A percentile compares a stretch with the other conserved stretches of the same genome.
Evolutionary conservation across 2,888 invertebrate species (phyloP).

Genomic region (Drosophila anomalata): DNA sequence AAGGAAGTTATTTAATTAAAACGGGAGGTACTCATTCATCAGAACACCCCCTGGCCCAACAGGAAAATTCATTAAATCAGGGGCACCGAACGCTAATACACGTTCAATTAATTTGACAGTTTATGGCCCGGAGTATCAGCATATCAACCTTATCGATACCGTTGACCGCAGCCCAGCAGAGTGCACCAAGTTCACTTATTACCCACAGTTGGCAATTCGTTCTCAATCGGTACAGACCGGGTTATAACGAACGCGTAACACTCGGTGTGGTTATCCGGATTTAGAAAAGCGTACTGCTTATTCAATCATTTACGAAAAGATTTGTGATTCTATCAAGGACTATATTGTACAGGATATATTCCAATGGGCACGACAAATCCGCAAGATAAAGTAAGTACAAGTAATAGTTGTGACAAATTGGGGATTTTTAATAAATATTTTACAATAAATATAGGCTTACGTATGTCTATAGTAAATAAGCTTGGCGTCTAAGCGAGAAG

Average conservation of each 20-base stretch:
- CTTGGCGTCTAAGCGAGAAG: slow-evolving; percentile 48
- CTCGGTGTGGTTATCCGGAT: slow-evolving; percentile 11
- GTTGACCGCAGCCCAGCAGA: slow-evolving; percentile 29
- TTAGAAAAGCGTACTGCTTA: neutral
- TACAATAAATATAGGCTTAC: slow-evolving; percentile 45
- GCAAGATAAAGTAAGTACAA: slow-evolving; percentile 58
- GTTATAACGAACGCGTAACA: neutral
- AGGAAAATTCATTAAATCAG: slow-evolving; percentile 24
- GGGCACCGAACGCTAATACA: slow-evolving; percentile 6
- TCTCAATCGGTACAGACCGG: slow-evolving; percentile 28
- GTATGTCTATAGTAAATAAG: slow-evolving; percentile 59
- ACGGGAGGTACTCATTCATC: slow-evolving; percentile 19
- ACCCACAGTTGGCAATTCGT: slow-evolving; percentile 15
- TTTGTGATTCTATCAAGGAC: neutral
- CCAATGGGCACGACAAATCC: slow-evolving; percentile 45
- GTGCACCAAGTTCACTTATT: slow-evolving; percentile 25
- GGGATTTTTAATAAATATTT: slow-evolving; percentile 43
- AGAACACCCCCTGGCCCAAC: neutral
- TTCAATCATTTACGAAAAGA: neutral
- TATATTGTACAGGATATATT: slow-evolving; percentile 16
- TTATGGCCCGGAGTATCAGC: slow-evolving; percentile 52
- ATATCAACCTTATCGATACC: slow-evolving; percentile 41
- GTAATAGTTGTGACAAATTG: slow-evolving; percentile 37
- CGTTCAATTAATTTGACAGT: slow-evolving; percentile 32
- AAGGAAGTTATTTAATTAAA: slow-evolving; percentile 33